Evolutionary conservation across 2,113 vertebrate genomes (phyloP).

Genomic region (Gorsachius goisagi): DNA sequence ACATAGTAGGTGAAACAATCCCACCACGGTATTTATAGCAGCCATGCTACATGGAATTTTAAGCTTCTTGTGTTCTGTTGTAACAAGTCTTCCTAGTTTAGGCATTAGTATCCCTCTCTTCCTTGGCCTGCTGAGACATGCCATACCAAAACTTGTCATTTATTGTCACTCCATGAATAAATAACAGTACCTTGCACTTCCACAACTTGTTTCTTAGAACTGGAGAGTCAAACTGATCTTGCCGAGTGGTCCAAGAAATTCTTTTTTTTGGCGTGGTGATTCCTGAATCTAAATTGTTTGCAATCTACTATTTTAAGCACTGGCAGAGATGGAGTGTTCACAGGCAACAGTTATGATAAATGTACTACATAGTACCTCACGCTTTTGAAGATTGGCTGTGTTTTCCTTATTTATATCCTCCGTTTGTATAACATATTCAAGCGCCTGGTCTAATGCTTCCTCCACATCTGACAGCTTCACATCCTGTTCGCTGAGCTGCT

Average conservation of each 20-base stretch:
- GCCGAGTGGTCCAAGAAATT: background rate
- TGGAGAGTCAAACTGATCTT: background rate
- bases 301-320: background rate
- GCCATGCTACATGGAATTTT: background rate
- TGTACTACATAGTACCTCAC: constrained; percentile 75
- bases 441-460: constrained; percentile 76
- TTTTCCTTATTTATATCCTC: constrained; percentile 80
- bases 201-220: background rate
- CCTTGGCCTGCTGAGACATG: background rate
- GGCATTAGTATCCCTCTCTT: background rate
- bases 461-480: constrained; percentile 79
- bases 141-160: background rate
- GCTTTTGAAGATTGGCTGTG: constrained; percentile 74
- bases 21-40: background rate
- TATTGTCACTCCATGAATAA: background rate
- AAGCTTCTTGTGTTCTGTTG: background rate
- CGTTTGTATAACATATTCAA: constrained; percentile 62
- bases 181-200: background rate
- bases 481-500: constrained; percentile 78
- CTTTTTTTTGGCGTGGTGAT: background rate
- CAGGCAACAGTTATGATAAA: background rate
- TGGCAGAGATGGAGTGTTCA: background rate
- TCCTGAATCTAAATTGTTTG: background rate
- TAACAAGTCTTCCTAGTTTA: background rate
- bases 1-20: background rate